These are phyloP conservation scores for Penelope pileata DNA, from an alignment of 2,113 vertebrate species.

Conservation along the genomic window DNA sequence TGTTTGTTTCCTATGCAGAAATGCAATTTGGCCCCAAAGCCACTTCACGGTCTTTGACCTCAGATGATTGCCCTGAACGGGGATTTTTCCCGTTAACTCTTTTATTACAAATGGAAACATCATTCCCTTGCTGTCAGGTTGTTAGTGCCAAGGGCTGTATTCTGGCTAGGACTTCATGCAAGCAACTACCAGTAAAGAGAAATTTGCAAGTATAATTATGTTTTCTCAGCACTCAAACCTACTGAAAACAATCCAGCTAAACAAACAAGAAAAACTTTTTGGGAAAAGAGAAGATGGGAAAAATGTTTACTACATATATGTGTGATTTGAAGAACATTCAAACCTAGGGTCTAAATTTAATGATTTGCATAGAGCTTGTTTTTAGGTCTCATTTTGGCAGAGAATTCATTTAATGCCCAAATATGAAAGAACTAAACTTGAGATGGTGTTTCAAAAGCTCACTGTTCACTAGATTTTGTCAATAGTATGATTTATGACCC, in stretches of 20 bases:
- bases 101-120: conserved; percentile 22
- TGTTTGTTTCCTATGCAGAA: neutral
- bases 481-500: neutral
- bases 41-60: neutral
- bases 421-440: neutral
- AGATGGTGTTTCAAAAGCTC: neutral
- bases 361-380: neutral
- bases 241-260: neutral
- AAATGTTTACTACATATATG: fast-evolving
- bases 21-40: neutral
- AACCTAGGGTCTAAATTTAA: neutral
- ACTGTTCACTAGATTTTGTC: neutral
- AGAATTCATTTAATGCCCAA: neutral
- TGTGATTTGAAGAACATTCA: neutral
- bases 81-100: conserved; percentile 26
- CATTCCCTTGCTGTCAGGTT: neutral
- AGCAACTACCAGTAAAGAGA: neutral
- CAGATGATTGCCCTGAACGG: neutral
- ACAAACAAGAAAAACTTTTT: neutral
- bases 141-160: conserved; percentile 13
- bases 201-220: conserved; percentile 41
- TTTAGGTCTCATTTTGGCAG: neutral
- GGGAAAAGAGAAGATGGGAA: neutral
- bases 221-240: neutral
- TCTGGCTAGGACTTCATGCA: neutral